These are phyloP conservation scores for Phalangium opilio DNA, from an alignment of 2,888 invertebrate species.

Conservation along the genomic window DNA sequence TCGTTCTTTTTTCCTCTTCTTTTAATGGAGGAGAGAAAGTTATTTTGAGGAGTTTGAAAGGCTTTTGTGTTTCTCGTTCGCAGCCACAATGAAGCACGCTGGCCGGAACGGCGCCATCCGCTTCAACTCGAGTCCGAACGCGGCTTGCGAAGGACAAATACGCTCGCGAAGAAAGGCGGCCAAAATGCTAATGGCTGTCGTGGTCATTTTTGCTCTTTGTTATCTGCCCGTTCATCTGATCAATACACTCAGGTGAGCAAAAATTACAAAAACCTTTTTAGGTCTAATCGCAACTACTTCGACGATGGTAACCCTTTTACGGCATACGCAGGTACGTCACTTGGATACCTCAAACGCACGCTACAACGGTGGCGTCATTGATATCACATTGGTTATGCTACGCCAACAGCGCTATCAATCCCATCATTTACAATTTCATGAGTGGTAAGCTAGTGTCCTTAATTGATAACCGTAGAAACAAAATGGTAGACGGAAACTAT, in stretches of 20 bases:
- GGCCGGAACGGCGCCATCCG: too few species aligned
- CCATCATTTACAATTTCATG: conserved; percentile 91
- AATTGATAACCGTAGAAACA: too few species aligned
- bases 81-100: too few species aligned
- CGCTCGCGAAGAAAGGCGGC: conserved; percentile 67
- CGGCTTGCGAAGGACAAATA: conserved; percentile 47
- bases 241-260: conserved; percentile 43
- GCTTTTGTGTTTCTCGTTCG: too few species aligned
- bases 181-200: conserved; percentile 84
- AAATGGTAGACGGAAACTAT: too few species aligned
- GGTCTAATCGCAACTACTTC: too few species aligned
- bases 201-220: conserved; percentile 76
- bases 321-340: conserved; percentile 29
- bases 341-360: conserved; percentile 46
- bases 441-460: too few species aligned
- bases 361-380: conserved; percentile 48
- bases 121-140: conserved; percentile 8
- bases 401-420: conserved; percentile 83
- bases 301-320: too few species aligned
- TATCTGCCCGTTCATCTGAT: conserved; percentile 78
- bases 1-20: too few species aligned
- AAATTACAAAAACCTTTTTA: too few species aligned
- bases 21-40: too few species aligned
- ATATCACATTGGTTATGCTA: conserved; percentile 79
- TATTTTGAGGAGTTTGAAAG: too few species aligned